phyloP scores from a whole-genome alignment of 1,140 invertebrate genomes.

The Saccostrea echinata region DNA sequence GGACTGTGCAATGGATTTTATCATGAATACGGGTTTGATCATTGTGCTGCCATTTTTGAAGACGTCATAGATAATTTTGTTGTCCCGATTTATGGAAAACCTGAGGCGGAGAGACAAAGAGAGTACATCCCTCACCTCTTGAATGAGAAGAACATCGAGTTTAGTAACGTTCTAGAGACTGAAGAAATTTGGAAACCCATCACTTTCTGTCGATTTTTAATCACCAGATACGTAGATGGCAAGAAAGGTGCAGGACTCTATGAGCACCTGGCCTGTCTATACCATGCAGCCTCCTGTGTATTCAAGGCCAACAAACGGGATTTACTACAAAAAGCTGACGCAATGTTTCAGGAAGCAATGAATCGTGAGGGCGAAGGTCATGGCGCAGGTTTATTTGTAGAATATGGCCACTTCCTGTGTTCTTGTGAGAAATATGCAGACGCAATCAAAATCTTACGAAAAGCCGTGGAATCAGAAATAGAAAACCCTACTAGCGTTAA shows the following conservation, averaged over 20 bases:
- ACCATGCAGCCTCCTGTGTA: constrained; percentile 55
- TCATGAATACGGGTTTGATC: constrained; percentile 56
- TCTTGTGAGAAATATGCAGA: constrained; percentile 44
- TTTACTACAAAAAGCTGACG: constrained; percentile 43
- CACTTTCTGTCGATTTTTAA: constrained; percentile 54
- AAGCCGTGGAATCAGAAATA: constrained; percentile 47
- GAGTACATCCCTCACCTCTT: constrained; percentile 53
- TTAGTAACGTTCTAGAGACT: constrained; percentile 51
- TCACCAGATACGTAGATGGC: constrained; percentile 49
- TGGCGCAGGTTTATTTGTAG: constrained; percentile 54
- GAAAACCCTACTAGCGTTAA: constrained; percentile 51
- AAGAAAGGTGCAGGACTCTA: constrained; percentile 47
- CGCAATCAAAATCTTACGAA: constrained; percentile 46
- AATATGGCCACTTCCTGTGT: constrained; percentile 57
- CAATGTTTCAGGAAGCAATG: constrained; percentile 52
- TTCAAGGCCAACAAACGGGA: constrained; percentile 42
- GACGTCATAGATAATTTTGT: constrained; percentile 56
- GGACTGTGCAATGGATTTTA: constrained; percentile 56
- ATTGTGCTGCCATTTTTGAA: constrained; percentile 56
- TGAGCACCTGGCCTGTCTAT: constrained; percentile 54
- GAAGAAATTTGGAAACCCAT: constrained; percentile 58
- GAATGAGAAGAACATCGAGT: constrained; percentile 57
- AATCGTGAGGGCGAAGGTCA: constrained; percentile 57
- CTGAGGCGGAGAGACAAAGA: constrained; percentile 48
- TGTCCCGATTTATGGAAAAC: constrained; percentile 43